Evolutionary conservation across 2,888 invertebrate species (phyloP).

Genomic region (Girardia tigrina): DNA sequence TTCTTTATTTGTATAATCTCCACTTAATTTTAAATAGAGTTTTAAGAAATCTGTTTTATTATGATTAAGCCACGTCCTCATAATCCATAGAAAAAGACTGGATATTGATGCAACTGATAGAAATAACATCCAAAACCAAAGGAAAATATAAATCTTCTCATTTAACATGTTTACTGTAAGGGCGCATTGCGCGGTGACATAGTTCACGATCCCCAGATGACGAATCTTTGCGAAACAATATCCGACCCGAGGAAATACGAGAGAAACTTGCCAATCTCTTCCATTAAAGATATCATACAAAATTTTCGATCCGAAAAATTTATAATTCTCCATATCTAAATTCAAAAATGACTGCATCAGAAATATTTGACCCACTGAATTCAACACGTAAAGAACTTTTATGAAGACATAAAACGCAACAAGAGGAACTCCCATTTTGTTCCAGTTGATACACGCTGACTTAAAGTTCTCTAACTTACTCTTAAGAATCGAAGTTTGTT

Average conservation of each 20-base stretch:
- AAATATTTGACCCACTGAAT: constrained; percentile 35
- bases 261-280: constrained; percentile 31
- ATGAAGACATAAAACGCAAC: constrained; percentile 30
- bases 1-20: background rate
- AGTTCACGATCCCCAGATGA: constrained; percentile 8
- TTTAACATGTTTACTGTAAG: constrained; percentile 35
- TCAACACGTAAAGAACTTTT: constrained; percentile 33
- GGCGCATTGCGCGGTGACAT: constrained; percentile 31
- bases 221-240: constrained; percentile 25
- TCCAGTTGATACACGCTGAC: background rate
- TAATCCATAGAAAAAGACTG: constrained; percentile 30
- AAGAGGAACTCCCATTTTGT: background rate
- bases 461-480: background rate
- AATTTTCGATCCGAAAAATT: constrained; percentile 35
- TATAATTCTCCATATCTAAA: constrained; percentile 26
- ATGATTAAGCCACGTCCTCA: background rate
- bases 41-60: constrained; percentile 3
- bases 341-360: constrained; percentile 37
- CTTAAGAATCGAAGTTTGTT: background rate
- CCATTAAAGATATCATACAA: constrained; percentile 24
- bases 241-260: constrained; percentile 34
- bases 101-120: constrained; percentile 15
- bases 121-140: constrained; percentile 36
- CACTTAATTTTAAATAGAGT: constrained; percentile 21
- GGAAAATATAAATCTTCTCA: constrained; percentile 37